phyloP scores from a whole-genome alignment of 2,888 invertebrate genomes.

The Chrysodeixis includens region DNA sequence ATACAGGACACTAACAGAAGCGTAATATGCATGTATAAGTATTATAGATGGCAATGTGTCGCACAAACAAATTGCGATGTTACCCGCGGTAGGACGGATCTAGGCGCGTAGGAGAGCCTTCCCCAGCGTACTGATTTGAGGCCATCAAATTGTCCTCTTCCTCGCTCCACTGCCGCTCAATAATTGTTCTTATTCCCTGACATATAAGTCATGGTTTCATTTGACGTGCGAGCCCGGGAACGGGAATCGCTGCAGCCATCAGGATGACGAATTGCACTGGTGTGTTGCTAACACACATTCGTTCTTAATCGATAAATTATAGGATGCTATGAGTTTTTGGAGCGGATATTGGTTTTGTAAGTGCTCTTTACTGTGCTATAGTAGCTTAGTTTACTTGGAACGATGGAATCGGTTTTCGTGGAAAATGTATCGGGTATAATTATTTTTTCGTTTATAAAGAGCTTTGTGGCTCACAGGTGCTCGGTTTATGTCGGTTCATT shows the following conservation, averaged over 20 bases:
- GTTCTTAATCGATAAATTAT: slow-evolving; percentile 50
- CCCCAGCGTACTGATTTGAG: slow-evolving; percentile 86
- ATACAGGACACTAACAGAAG: slow-evolving; percentile 25
- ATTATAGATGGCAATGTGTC: slow-evolving; percentile 50
- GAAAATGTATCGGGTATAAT: slow-evolving; percentile 36
- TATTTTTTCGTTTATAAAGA: slow-evolving; percentile 45
- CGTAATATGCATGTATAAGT: slow-evolving; percentile 15
- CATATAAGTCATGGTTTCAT: slow-evolving; percentile 74
- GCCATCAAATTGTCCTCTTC: slow-evolving; percentile 87
- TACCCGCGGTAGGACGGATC: slow-evolving; percentile 74
- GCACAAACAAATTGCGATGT: slow-evolving; percentile 70
- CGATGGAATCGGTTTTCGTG: slow-evolving; percentile 32
- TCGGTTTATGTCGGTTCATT: slow-evolving; percentile 60
- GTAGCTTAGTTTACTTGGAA: slow-evolving; percentile 32
- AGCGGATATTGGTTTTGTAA: slow-evolving; percentile 41
- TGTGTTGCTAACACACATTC: slow-evolving; percentile 51
- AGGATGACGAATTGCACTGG: slow-evolving; percentile 74
- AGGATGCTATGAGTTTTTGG: slow-evolving; percentile 46
- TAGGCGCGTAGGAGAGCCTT: slow-evolving; percentile 81
- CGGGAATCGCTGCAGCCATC: slow-evolving; percentile 70
- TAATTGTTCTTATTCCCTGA: slow-evolving; percentile 77
- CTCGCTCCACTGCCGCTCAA: slow-evolving; percentile 73
- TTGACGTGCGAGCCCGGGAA: slow-evolving; percentile 69
- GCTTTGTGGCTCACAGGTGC: slow-evolving; percentile 44
- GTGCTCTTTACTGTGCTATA: slow-evolving; percentile 53